Evolutionary conservation across 2,888 invertebrate genomes (phyloP), one percentile per base, ranked within the genome.

Genomic region (Rhyacophila evoluta): DNA sequence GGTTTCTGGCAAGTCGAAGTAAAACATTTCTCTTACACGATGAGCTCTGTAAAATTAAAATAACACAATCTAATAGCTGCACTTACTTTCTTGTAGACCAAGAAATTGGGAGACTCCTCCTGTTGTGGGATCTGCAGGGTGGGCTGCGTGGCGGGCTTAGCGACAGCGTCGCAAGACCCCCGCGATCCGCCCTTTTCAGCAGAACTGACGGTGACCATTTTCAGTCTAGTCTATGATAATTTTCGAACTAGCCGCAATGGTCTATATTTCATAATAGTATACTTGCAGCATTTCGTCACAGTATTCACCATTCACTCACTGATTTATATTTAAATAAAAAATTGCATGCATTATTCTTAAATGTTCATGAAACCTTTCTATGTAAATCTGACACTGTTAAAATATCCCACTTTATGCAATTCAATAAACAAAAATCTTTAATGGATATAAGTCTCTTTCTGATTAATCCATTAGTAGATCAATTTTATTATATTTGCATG

Each of bases 31-130:
- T n/a, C n/a, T n/a, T n/a, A n/a, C n/a, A n/a, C n/a, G n/a, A n/a
- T n/a, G n/a, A n/a, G n/a, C n/a, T n/a, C n/a, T n/a, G n/a, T n/a
- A n/a, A n/a, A n/a, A n/a, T n/a, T n/a, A n/a, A n/a, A n/a, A n/a
- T n/a, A n/a, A n/a, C n/a, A n/a, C n/a, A n/a, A n/a, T n/a, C n/a
- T n/a, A n/a, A n/a, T n/a, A n/a, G n/a, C n/a, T n/a, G n/a, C 8
- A 11, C 38, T 1, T 86, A 95, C 96, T 93, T 96, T 96, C 86
- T 95, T 95, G 85, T 97, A 97, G 33, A 97, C 94, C 83, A 97
- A 91, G 85, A 95, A 95, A 87, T 97, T 97, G 10, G 97, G 97
- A 0, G 95, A 94, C 86, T 96, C 95, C 85, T 95, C 95, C 0
- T 91, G 71, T 25, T 77, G 79, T 11, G 73, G 79, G 3, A 76